Percentiles rank a stretch among this genome's conserved stretches.
Conservation (phyloP, 1,140 invertebrate species). For the Phymorhynchus buccinoides region DNA sequence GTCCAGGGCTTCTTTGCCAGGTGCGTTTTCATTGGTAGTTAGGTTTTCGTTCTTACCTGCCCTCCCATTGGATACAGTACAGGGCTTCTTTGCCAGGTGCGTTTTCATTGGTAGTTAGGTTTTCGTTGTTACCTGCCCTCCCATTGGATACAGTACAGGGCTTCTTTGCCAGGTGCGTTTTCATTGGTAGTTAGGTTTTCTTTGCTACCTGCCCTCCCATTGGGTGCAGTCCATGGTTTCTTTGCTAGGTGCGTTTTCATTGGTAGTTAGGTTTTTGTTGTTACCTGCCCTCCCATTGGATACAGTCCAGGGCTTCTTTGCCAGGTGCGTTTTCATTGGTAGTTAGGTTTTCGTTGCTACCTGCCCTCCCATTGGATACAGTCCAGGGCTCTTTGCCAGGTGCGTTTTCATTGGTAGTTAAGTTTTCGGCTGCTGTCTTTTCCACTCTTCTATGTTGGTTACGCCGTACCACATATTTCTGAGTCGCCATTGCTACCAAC, state of each 20-base stretch:
- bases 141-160: slow-evolving; percentile 44
- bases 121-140: slow-evolving; percentile 46
- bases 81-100: slow-evolving; percentile 42
- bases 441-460: too few species aligned
- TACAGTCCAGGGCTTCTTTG: slow-evolving; percentile 8
- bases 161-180: slow-evolving; percentile 42
- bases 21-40: slow-evolving; percentile 30
- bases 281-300: neutral
- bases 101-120: neutral
- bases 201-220: neutral
- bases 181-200: neutral
- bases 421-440: too few species aligned
- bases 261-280: neutral
- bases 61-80: slow-evolving; percentile 35
- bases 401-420: neutral
- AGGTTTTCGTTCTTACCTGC: neutral
- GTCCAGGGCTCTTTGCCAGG: slow-evolving; percentile 8
- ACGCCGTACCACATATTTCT: too few species aligned
- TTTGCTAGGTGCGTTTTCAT: neutral
- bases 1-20: slow-evolving; percentile 39
- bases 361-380: neutral
- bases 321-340: slow-evolving; percentile 40
- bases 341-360: neutral
- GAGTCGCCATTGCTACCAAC: too few species aligned
- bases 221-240: neutral